A percentile compares a stretch with the other conserved stretches of the same genome.
Evolutionary conservation across 2,113 vertebrate species (phyloP).

Genomic region (Macroglossus sobrinus): DNA sequence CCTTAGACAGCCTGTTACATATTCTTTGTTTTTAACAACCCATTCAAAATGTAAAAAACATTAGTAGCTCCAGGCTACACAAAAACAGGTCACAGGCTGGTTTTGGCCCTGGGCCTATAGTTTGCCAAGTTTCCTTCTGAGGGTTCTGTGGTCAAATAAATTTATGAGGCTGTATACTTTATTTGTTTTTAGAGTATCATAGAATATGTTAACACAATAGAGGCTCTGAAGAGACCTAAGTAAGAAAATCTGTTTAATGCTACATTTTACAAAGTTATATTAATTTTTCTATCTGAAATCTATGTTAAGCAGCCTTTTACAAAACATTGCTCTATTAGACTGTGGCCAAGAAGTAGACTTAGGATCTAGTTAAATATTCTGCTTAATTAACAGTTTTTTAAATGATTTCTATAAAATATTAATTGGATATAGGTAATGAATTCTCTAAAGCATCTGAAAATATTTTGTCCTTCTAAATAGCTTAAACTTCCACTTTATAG

Average conservation of each 20-base stretch:
- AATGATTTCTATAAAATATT: not conserved
- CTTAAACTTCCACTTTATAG: not conserved
- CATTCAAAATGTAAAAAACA: not conserved
- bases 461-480: not conserved
- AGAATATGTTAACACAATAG: not conserved
- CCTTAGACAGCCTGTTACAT: not conserved
- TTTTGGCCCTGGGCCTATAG: not conserved
- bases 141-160: not conserved
- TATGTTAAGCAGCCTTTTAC: not conserved
- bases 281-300: not conserved
- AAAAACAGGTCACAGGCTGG: not conserved
- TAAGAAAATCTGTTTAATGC: not conserved
- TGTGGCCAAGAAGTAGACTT: not conserved
- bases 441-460: not conserved
- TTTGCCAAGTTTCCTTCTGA: not conserved
- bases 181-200: not conserved
- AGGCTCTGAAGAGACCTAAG: not conserved
- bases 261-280: not conserved
- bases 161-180: not conserved
- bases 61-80: not conserved
- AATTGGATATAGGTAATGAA: not conserved
- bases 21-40: not conserved
- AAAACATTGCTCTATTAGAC: not conserved
- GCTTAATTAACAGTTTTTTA: not conserved
- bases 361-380: not conserved